Conservation (phyloP, 2,888 invertebrate species). For the Caenorhabditis parvicauda region DNA sequence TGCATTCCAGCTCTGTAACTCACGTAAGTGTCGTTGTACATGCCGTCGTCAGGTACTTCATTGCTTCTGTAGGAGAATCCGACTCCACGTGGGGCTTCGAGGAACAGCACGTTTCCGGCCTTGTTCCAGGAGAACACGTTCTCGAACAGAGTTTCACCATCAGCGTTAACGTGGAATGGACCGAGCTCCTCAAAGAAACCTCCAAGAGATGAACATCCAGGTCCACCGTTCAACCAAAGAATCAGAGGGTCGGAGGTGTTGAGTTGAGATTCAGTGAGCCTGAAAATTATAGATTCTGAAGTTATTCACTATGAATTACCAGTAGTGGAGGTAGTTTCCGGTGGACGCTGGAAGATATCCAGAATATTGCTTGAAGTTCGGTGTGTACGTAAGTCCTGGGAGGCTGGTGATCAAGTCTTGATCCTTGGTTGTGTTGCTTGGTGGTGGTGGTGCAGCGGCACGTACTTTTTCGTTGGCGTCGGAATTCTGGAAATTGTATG, state of each 20-base stretch:
- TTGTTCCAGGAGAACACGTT: slow-evolving; percentile 60
- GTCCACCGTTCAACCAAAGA: slow-evolving; percentile 65
- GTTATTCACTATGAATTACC: slow-evolving; percentile 48
- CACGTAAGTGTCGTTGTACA: slow-evolving; percentile 45
- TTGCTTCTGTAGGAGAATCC: slow-evolving; percentile 66
- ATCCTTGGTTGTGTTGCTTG: slow-evolving; percentile 17
- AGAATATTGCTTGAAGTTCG: slow-evolving; percentile 65
- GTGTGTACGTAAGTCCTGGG: slow-evolving; percentile 52
- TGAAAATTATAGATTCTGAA: neutral
- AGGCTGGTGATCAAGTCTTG: slow-evolving; percentile 33
- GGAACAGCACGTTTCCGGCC: slow-evolving; percentile 66
- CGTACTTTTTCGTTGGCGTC: slow-evolving; percentile 3
- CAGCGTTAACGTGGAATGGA: slow-evolving; percentile 61
- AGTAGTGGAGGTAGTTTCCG: slow-evolving; percentile 64
- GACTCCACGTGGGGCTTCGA: slow-evolving; percentile 68
- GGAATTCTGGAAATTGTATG: no score
- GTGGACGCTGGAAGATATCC: slow-evolving; percentile 62
- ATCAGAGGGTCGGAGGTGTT: slow-evolving; percentile 63
- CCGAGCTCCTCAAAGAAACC: slow-evolving; percentile 65
- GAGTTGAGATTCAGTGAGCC: slow-evolving; percentile 40
- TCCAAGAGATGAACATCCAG: slow-evolving; percentile 65
- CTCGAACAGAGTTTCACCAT: slow-evolving; percentile 46
- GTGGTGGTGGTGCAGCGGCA: slow-evolving; percentile 25
- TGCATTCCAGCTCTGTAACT: no score
- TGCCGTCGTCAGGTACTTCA: slow-evolving; percentile 24